A percentile compares a stretch with the other conserved stretches of the same genome.
These are phyloP conservation scores for Bicyclus anynana DNA, from an alignment of 1,140 invertebrate species.

Conservation along the genomic window DNA sequence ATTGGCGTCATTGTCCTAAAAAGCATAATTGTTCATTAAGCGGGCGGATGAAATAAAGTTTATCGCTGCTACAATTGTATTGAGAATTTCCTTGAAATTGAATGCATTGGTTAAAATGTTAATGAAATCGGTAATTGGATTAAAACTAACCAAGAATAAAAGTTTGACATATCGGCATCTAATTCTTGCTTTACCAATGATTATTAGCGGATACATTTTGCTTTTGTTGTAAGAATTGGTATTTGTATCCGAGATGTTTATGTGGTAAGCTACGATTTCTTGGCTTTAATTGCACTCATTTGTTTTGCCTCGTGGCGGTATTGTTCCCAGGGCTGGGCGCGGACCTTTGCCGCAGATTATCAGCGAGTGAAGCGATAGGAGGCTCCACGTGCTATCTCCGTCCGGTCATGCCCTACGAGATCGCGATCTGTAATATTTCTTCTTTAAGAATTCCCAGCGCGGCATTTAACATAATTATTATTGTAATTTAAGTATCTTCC, in stretches of 20 bases:
- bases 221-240: not conserved
- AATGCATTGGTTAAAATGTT: no score
- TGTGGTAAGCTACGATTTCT: constrained; percentile 14
- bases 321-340: constrained; percentile 45
- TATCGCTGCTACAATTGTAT: no score
- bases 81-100: no score
- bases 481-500: no score
- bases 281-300: constrained; percentile 58
- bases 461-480: not conserved
- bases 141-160: no score
- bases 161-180: no score
- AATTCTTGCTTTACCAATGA: no score
- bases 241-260: constrained; percentile 5
- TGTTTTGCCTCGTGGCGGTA: constrained; percentile 49
- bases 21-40: no score
- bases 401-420: constrained; percentile 57
- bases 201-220: not conserved
- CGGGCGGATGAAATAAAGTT: no score
- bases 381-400: constrained; percentile 52
- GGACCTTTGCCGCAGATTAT: constrained; percentile 43
- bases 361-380: constrained; percentile 58
- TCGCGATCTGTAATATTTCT: constrained; percentile 52
- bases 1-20: no score
- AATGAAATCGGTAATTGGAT: no score
- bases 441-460: constrained; percentile 43